Evolutionary conservation across 2,113 vertebrate species (phyloP), one percentile per base, ranked within the genome.

Genomic region (Talpa occidentalis): DNA sequence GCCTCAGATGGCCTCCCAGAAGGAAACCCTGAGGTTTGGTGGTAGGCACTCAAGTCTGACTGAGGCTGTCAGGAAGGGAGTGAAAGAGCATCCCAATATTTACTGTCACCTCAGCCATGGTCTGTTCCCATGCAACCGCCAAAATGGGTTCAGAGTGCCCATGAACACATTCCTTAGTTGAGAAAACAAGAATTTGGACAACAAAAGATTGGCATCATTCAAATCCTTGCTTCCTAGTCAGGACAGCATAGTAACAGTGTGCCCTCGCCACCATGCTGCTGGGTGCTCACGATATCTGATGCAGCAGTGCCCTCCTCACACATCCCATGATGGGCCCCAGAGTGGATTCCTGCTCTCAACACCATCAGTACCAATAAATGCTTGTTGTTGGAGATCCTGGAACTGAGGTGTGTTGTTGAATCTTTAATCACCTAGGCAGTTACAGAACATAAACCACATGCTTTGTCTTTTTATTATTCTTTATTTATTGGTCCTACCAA

Each of bases 401-500:
- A 78, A 47, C 60, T 21, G 42, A 32, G 5, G 9, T 8, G 7
- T 5, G 15, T 10, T 52, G n/a, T 59, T 54, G 24, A 52, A 37
- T 56, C 64, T 32, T 15, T 16, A 49, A 67, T 56, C 54, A 67
- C 7, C 47, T 26, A 47, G 56, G 69, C 72, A 96, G 87, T 69
- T 74, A 96, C 74, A 97, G 78, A 82, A 42, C 59, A 76, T 73
- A 79, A 76, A 42, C 67, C n/a, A 8, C 40, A 66, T 82, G 90
- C 88, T 97, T 96, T 78, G 73, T 90, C 84, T 95, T 96, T 95
- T 89, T 94, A 95, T 96, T 95, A 91, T 54, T 95, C 97, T 99
- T 99, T 98, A 97, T 99, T 99, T 99, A 99, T 98, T 99, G 98
- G 98, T 98, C 99, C 98, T 98, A 97, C 98, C 99, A 99, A 98